Conservation (phyloP, 1,140 invertebrate species). For the Globodera rostochiensis region DNA sequence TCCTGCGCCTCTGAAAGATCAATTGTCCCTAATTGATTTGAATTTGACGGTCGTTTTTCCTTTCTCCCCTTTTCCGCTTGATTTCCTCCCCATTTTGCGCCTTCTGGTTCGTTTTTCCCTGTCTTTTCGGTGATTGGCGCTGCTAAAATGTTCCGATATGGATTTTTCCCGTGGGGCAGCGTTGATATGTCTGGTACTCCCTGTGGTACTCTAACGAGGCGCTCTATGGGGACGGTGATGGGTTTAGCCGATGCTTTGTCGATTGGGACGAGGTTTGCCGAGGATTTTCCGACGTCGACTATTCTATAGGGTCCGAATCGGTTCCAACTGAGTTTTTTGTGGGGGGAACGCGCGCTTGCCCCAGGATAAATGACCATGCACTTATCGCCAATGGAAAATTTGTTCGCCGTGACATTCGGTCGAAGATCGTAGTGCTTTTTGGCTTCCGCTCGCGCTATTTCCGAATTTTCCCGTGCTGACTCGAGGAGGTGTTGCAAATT, state of each 20-base stretch:
- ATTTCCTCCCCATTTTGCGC: background rate
- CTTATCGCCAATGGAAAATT: slow-evolving; percentile 10
- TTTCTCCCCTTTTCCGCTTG: background rate
- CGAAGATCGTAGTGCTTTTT: background rate
- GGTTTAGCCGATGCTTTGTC: background rate
- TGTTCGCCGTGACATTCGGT: slow-evolving; percentile 4
- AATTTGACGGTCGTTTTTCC: background rate
- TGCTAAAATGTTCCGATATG: slow-evolving; percentile 9
- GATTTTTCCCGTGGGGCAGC: background rate
- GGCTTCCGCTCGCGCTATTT: background rate
- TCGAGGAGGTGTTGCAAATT: background rate
- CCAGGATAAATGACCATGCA: slow-evolving; percentile 15
- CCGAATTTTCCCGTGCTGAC: background rate
- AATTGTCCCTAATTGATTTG: background rate
- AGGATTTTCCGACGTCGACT: background rate
- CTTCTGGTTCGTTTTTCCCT: background rate
- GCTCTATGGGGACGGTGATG: slow-evolving; percentile 5
- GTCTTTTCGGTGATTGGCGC: background rate
- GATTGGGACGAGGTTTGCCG: background rate
- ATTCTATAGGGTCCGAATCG: slow-evolving; percentile 6
- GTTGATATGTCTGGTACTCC: background rate
- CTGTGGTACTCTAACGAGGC: background rate
- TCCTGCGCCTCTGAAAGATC: background rate
- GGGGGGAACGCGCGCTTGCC: background rate
- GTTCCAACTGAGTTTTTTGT: slow-evolving; percentile 15